These are phyloP conservation scores for Coelopa pilipes DNA, from an alignment of 2,888 invertebrate species.

Conservation along the genomic window DNA sequence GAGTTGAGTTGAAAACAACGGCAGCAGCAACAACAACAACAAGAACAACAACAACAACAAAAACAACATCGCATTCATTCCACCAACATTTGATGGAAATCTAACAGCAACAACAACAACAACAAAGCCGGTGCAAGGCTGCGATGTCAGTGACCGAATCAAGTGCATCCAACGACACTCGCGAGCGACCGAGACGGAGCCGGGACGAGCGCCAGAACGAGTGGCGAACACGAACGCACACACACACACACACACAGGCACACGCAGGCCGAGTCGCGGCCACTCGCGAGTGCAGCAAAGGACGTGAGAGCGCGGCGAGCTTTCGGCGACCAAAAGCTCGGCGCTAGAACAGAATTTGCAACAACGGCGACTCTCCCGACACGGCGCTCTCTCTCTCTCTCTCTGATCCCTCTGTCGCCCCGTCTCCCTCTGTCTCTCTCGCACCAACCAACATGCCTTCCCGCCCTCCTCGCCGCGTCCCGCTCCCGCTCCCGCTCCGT, in stretches of 20 bases:
- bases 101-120: slow-evolving; percentile 34
- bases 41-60: slow-evolving; percentile 21
- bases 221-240: not conserved
- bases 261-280: too few species aligned
- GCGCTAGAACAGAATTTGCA: not conserved
- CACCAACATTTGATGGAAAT: slow-evolving; percentile 19
- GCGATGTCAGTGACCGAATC: slow-evolving; percentile 56
- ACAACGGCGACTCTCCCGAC: not conserved
- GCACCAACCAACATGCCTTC: too few species aligned
- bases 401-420: too few species aligned
- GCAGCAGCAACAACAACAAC: slow-evolving; percentile 31
- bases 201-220: slow-evolving; percentile 22
- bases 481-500: not conserved
- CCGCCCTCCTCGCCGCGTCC: not conserved
- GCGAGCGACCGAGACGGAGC: not conserved
- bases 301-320: not conserved
- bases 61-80: slow-evolving; percentile 22
- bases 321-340: not conserved
- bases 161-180: slow-evolving; percentile 49
- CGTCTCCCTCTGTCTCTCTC: too few species aligned
- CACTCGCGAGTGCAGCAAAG: not conserved
- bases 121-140: slow-evolving; percentile 52
- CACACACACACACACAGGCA: too few species aligned
- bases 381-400: too few species aligned
- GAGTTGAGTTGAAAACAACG: slow-evolving; percentile 35